phyloP scores from a whole-genome alignment of 2,113 vertebrate genomes.

The Orientallactaga bullata region DNA sequence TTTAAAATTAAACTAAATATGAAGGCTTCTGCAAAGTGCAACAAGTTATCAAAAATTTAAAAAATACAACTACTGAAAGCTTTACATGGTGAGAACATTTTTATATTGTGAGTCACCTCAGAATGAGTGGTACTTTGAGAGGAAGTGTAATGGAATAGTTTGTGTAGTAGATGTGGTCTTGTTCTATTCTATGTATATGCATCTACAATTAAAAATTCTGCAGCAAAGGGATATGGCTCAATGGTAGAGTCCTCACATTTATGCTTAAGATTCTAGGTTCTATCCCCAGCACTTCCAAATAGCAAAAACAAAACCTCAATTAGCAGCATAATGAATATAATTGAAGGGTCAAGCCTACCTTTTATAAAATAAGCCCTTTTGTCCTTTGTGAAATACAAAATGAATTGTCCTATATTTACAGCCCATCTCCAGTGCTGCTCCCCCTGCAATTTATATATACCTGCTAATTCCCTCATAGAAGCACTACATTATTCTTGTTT shows the following conservation, averaged over 20 bases:
- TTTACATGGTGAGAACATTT: constrained; percentile 30
- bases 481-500: constrained; percentile 35
- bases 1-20: not conserved
- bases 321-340: constrained; percentile 44
- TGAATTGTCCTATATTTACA: not conserved
- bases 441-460: not conserved
- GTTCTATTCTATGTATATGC: not conserved
- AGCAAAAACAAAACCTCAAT: not conserved
- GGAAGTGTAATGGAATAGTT: not conserved
- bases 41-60: constrained; percentile 32
- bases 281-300: not conserved
- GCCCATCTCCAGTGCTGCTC: not conserved
- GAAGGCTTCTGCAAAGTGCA: constrained; percentile 21
- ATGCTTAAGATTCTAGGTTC: not conserved
- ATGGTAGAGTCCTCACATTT: not conserved
- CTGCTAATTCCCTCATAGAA: not conserved
- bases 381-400: constrained; percentile 48
- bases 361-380: not conserved
- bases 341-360: constrained; percentile 24
- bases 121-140: constrained; percentile 1
- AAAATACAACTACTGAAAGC: not conserved
- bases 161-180: not conserved
- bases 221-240: not conserved
- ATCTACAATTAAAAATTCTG: constrained; percentile 1
- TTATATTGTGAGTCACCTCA: not conserved